Conservation (phyloP, 2,888 invertebrate species). For the Ariolimax columbianus region DNA sequence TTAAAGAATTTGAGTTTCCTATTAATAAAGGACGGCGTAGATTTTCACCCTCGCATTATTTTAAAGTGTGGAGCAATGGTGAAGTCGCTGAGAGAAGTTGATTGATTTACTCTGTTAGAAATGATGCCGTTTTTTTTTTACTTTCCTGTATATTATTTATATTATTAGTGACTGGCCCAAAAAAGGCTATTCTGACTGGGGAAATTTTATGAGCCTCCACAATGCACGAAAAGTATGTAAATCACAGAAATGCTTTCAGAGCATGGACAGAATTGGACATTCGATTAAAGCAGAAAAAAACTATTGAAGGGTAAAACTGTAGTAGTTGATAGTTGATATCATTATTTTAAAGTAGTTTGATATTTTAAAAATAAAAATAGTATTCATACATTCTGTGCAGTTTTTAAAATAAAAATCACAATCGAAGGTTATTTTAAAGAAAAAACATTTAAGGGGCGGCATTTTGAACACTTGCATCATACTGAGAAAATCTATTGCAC, state of each 20-base stretch:
- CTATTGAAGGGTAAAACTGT: too few species aligned
- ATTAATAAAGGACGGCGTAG: background rate
- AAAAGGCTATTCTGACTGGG: constrained; percentile 10
- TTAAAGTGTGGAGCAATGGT: background rate
- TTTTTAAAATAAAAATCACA: too few species aligned
- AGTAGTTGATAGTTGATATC: too few species aligned
- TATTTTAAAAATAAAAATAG: too few species aligned
- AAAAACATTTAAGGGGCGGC: too few species aligned
- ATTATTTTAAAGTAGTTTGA: too few species aligned
- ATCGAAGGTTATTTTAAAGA: too few species aligned
- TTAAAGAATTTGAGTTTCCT: background rate
- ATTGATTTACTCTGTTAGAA: constrained; percentile 1
- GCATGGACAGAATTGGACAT: background rate
- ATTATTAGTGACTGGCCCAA: background rate
- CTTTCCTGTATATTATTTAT: constrained; percentile 6
- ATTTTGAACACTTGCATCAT: too few species aligned
- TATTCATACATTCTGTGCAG: too few species aligned
- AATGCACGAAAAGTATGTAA: constrained; percentile 12
- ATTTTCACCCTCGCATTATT: constrained; percentile 13
- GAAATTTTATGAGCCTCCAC: background rate
- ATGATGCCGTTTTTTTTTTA: constrained; percentile 1
- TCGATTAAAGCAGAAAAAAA: background rate
- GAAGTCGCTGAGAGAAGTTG: constrained; percentile 12
- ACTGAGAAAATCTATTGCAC: too few species aligned
- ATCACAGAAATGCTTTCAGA: background rate